Conservation (phyloP, 2,888 invertebrate species). For the Pteria penguin region DNA sequence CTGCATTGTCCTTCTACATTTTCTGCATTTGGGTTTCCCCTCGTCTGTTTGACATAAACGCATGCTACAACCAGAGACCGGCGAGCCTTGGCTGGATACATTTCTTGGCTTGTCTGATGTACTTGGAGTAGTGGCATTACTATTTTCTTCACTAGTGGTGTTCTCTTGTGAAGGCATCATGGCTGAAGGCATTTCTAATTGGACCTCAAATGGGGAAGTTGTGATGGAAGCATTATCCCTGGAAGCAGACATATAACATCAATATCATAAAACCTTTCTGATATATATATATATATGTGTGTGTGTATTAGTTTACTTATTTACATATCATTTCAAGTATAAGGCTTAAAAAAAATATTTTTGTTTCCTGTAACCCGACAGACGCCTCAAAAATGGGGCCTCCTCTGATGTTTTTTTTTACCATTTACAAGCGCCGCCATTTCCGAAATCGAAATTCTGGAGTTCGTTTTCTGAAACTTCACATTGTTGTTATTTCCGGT, state of each 20-base stretch:
- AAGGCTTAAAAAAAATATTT: too few species aligned
- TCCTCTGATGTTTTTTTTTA: too few species aligned
- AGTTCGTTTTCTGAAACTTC: too few species aligned
- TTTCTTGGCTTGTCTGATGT: slow-evolving; percentile 52
- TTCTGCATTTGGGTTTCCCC: slow-evolving; percentile 51
- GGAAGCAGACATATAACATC: background rate
- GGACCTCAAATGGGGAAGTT: slow-evolving; percentile 56
- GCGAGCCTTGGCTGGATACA: slow-evolving; percentile 67
- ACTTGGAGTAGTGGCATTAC: slow-evolving; percentile 16
- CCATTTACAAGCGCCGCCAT: too few species aligned
- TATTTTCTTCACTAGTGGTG: slow-evolving; percentile 39
- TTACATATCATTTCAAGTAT: too few species aligned
- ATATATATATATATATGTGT: too few species aligned
- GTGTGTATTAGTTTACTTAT: too few species aligned
- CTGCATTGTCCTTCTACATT: slow-evolving; percentile 61
- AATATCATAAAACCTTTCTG: background rate
- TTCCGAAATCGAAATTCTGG: too few species aligned
- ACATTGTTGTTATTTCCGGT: too few species aligned
- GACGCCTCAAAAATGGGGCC: too few species aligned
- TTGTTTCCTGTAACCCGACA: too few species aligned
- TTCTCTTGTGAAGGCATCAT: slow-evolving; percentile 24
- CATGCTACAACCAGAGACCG: slow-evolving; percentile 70
- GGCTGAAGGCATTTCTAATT: slow-evolving; percentile 47
- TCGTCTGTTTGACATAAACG: slow-evolving; percentile 62
- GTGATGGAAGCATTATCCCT: slow-evolving; percentile 56